These are phyloP conservation scores for Rhimphoctona megacephalus DNA, from an alignment of 2,888 invertebrate genomes.

Conservation along the genomic window DNA sequence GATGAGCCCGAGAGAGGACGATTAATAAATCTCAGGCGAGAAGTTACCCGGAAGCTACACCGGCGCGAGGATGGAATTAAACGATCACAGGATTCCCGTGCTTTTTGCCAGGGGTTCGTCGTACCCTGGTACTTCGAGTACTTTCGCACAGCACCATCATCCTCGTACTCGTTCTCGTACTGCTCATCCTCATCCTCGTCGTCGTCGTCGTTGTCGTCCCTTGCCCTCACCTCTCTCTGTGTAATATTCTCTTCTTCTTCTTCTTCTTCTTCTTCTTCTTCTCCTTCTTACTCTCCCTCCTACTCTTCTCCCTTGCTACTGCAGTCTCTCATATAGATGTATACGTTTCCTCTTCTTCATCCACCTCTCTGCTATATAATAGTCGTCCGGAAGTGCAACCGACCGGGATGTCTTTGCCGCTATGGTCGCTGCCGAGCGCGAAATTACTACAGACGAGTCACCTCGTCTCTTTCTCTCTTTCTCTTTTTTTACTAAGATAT, in stretches of 20 bases:
- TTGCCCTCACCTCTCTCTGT: slow-evolving; percentile 67
- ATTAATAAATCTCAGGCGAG: slow-evolving; percentile 74
- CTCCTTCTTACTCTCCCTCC: slow-evolving; percentile 64
- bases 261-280: slow-evolving; percentile 56
- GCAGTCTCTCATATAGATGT: slow-evolving; percentile 63
- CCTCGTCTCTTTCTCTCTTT: slow-evolving; percentile 57
- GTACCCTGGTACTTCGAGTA: slow-evolving; percentile 67
- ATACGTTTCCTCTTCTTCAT: slow-evolving; percentile 52
- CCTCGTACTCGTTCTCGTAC: slow-evolving; percentile 60
- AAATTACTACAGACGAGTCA: slow-evolving; percentile 64
- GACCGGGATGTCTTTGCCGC: slow-evolving; percentile 66
- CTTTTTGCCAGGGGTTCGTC: slow-evolving; percentile 70
- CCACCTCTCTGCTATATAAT: slow-evolving; percentile 36
- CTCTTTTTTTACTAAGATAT: not conserved
- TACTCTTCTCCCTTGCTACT: slow-evolving; percentile 24
- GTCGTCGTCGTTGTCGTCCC: slow-evolving; percentile 55
- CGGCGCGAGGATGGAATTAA: slow-evolving; percentile 72
- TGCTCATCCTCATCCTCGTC: slow-evolving; percentile 61
- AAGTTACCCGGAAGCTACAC: slow-evolving; percentile 70
- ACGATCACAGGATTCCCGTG: slow-evolving; percentile 73
- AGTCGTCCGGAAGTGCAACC: slow-evolving; percentile 60
- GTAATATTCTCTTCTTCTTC: slow-evolving; percentile 73
- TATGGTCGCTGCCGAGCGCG: slow-evolving; percentile 63
- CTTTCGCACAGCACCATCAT: slow-evolving; percentile 74
- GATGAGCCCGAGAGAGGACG: slow-evolving; percentile 62